phyloP scores from a whole-genome alignment of 2,113 vertebrate genomes.

The Arvicanthis niloticus region DNA sequence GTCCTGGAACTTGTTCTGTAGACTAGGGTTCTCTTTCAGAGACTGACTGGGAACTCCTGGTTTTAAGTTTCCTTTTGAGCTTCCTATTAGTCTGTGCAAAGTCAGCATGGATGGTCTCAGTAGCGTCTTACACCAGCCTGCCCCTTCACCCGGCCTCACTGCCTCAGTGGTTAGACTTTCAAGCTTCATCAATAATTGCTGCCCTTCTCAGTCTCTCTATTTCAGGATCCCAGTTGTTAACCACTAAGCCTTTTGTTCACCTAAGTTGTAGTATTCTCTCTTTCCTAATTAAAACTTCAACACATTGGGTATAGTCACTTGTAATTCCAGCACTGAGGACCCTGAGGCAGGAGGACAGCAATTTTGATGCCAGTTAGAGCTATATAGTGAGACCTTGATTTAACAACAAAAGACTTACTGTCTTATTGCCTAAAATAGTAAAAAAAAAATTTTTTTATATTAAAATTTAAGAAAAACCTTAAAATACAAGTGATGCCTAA shows the following conservation, averaged over 20 bases:
- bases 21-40: neutral
- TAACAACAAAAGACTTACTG: neutral
- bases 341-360: neutral
- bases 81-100: neutral
- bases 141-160: neutral
- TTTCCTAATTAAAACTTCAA: neutral
- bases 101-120: neutral
- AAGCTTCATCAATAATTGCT: constrained; percentile 15
- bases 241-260: neutral
- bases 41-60: neutral
- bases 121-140: neutral
- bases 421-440: constrained; percentile 9
- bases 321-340: neutral
- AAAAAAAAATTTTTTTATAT: neutral
- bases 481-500: neutral
- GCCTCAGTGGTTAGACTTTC: neutral
- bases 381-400: neutral
- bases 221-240: neutral
- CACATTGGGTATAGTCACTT: neutral
- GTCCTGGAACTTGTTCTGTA: neutral
- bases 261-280: neutral
- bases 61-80: neutral
- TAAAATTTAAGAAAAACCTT: neutral
- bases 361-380: neutral
- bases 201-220: neutral